Conservation (phyloP, 1,140 invertebrate species). For the Aleiodes sp. region DNA sequence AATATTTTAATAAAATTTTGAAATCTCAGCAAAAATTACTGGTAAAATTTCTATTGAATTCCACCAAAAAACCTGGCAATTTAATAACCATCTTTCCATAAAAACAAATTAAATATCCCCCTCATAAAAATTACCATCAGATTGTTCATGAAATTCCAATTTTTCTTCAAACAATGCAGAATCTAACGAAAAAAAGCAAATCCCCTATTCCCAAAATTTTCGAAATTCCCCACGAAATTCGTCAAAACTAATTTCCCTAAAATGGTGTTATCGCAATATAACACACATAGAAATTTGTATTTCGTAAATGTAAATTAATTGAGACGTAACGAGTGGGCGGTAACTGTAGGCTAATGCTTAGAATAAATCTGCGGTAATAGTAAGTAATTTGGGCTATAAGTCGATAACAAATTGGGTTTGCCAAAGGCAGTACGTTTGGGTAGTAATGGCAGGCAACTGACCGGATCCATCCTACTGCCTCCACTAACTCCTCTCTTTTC, state of each 20-base stretch:
- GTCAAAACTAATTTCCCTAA: not conserved
- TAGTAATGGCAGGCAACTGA: constrained; percentile 63
- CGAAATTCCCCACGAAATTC: not conserved
- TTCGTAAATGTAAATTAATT: constrained; percentile 56
- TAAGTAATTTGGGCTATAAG: constrained; percentile 66
- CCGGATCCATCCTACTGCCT: constrained; percentile 52
- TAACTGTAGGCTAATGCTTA: constrained; percentile 59
- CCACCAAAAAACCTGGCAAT: too few relatives aligned
- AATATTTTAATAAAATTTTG: too few relatives aligned
- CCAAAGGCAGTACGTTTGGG: constrained; percentile 53
- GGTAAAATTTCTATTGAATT: too few relatives aligned
- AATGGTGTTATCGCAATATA: constrained; percentile 10
- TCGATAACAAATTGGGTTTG: constrained; percentile 67
- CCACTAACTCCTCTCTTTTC: constrained; percentile 33
- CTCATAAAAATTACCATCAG: too few relatives aligned
- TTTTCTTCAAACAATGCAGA: too few relatives aligned
- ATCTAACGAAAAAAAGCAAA: not conserved
- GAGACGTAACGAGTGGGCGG: constrained; percentile 59
- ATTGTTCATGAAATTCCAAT: too few relatives aligned
- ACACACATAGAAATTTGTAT: constrained; percentile 36
- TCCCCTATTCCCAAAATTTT: not conserved
- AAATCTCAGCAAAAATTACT: too few relatives aligned
- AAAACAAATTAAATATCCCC: too few relatives aligned
- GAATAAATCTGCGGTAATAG: constrained; percentile 68
- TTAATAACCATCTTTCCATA: too few relatives aligned